Evolutionary conservation across 2,888 invertebrate species (phyloP).

Genomic region (Leptura quadrifasciata): DNA sequence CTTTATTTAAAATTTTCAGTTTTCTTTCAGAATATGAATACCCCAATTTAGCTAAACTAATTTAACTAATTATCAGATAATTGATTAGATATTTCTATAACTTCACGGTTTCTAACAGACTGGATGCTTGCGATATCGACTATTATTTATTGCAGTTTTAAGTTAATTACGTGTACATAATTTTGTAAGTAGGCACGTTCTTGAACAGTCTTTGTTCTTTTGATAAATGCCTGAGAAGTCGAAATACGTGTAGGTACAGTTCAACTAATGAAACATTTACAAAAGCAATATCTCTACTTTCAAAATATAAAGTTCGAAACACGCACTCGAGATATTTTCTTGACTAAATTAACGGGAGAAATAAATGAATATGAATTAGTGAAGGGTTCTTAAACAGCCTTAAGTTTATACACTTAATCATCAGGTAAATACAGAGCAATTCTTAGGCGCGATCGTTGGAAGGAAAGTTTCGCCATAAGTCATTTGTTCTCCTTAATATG

Average conservation of each 20-base stretch:
- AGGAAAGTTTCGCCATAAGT: slow-evolving; percentile 52
- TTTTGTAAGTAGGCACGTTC: too few relatives aligned
- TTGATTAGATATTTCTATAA: too few relatives aligned
- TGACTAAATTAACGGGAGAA: not conserved
- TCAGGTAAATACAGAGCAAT: slow-evolving; percentile 38
- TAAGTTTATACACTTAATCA: slow-evolving; percentile 26
- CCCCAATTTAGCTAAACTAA: too few relatives aligned
- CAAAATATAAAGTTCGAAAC: not conserved
- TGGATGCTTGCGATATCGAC: too few relatives aligned
- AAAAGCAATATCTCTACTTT: not conserved
- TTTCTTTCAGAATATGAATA: too few relatives aligned
- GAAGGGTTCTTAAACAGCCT: slow-evolving; percentile 5
- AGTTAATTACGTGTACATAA: too few relatives aligned
- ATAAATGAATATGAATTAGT: not conserved
- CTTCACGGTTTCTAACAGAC: too few relatives aligned
- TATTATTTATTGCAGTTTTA: too few relatives aligned
- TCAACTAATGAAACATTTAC: not conserved
- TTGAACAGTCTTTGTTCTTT: too few relatives aligned
- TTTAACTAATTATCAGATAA: too few relatives aligned
- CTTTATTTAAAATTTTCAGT: too few relatives aligned
- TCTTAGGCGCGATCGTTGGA: slow-evolving; percentile 26
- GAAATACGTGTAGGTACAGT: not conserved
- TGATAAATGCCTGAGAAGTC: too few relatives aligned
- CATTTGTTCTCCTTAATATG: slow-evolving; percentile 48
- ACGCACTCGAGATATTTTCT: not conserved